Base-by-base conservation (phyloP, 2,888 invertebrate species). In the Phengaris arion region DNA sequence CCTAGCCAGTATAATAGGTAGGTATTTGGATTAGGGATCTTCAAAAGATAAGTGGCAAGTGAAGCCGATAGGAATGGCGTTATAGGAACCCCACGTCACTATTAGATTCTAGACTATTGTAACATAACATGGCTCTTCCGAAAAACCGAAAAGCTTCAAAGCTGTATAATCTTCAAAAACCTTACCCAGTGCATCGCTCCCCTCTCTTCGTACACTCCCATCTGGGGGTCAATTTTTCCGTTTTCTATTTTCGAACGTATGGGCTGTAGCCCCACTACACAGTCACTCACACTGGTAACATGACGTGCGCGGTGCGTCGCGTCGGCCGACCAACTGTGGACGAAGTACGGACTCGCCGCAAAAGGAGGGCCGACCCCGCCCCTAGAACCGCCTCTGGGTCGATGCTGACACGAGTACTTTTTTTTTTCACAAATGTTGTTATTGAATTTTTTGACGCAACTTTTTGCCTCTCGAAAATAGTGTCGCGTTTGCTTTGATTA, bases 141-240 rank as follows among this genome's bases (percentile, higher is more conserved):
- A n/a, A n/a, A 59, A 59, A n/a, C n/a, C 15, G 15, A 4, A n/a
- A 59, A 59, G 5, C n/a, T 8, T 2, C 7, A 59, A 59, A 15
- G 59, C 8, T 59, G 10, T 35, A 35, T 35, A 35, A 59, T 15
- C 7, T 7, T 7, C 4, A 15, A 59, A 74, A 68, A 15, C 89
- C 96, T 95, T 94, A 97, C 97, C 97, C 97, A 97, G 96, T 97
- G 97, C 97, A 97, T 97, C 96, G 96, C 96, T 95, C 96, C 96
- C 94, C 95, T 95, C 94, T 97, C 97, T 95, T 97, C 97, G 96
- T 96, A 97, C 94, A 97, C 97, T 96, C 97, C 97, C 97, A 97
- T 97, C 96, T 96, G 97, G 95, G 94, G 94, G 89, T 94, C 89
- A 91, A 92, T 92, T 88, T 89, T 92, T 88, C 89, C 89, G 92